phyloP scores from a whole-genome alignment of 2,113 vertebrate species.

The Odobenus rosmarus region DNA sequence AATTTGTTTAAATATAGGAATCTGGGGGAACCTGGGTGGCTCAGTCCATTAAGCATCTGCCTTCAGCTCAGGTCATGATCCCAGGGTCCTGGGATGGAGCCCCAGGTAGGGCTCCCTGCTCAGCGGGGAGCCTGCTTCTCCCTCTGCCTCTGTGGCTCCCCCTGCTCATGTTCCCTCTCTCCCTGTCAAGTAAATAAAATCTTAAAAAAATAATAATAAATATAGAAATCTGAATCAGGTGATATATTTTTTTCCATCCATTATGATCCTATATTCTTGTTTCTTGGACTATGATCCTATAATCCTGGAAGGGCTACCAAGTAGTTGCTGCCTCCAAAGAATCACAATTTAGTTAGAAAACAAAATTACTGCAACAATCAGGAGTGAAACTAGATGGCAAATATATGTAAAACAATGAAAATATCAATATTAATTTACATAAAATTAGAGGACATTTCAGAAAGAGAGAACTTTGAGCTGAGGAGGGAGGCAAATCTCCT shows the following conservation, averaged over 20 bases:
- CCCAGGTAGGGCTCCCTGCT: not conserved
- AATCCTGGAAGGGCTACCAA: not conserved
- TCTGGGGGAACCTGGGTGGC: not conserved
- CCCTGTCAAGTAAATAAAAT: too few relatives aligned
- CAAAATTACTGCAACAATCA: not conserved
- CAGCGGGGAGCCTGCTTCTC: too few relatives aligned
- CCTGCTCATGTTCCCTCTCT: too few relatives aligned
- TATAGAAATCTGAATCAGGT: not conserved
- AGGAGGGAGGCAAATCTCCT: not conserved
- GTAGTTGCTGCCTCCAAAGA: not conserved
- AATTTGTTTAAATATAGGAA: not conserved
- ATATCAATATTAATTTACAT: not conserved
- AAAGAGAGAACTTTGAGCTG: not conserved
- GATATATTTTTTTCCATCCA: not conserved
- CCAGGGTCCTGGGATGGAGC: not conserved
- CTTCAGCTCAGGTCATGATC: not conserved
- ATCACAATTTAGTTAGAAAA: not conserved
- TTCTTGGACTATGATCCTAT: not conserved
- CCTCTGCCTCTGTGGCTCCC: too few relatives aligned
- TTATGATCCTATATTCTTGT: not conserved
- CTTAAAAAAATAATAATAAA: not conserved
- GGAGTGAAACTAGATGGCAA: not conserved
- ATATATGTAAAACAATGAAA: not conserved
- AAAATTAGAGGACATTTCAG: not conserved
- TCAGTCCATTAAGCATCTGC: not conserved